Percentiles rank a stretch among this genome's conserved stretches.
Conservation (phyloP, 2,888 invertebrate genomes). For the Euzophera pinguis region DNA sequence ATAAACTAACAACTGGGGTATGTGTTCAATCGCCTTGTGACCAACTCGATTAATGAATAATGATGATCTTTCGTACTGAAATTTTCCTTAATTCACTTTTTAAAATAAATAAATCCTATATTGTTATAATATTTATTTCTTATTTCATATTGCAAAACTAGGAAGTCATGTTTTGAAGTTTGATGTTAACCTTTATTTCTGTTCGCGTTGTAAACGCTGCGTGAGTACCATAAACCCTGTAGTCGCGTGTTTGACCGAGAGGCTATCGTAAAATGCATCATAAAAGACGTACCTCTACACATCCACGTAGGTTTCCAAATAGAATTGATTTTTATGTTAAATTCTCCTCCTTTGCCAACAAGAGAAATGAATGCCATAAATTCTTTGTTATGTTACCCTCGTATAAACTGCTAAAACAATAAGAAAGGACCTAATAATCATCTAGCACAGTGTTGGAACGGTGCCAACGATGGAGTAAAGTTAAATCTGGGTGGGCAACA, state of each 20-base stretch:
- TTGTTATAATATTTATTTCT: too few species aligned
- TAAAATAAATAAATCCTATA: too few species aligned
- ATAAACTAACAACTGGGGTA: too few species aligned
- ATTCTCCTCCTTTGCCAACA: not conserved
- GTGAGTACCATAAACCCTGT: constrained; percentile 59
- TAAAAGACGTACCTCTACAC: constrained; percentile 45
- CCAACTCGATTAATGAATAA: too few species aligned
- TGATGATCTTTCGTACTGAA: too few species aligned
- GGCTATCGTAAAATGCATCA: constrained; percentile 69
- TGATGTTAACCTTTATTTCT: constrained; percentile 49
- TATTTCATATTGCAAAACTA: not conserved
- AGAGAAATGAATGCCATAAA: not conserved
- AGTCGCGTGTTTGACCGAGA: constrained; percentile 72
- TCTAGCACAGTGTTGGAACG: constrained; percentile 50
- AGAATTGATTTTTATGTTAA: constrained; percentile 37
- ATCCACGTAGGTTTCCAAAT: constrained; percentile 54
- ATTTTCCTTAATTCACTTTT: too few species aligned
- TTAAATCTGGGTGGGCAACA: constrained; percentile 56
- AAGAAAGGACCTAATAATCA: constrained; percentile 54
- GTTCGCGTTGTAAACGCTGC: constrained; percentile 55
- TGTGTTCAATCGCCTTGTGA: too few species aligned
- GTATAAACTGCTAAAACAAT: constrained; percentile 27
- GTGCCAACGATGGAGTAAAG: constrained; percentile 57
- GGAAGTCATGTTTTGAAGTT: constrained; percentile 21
- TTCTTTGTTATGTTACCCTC: not conserved